Percentiles rank a stretch among this genome's conserved stretches.
phyloP scores from a whole-genome alignment of 2,888 invertebrate genomes.

The Xiphydria camelus region DNA sequence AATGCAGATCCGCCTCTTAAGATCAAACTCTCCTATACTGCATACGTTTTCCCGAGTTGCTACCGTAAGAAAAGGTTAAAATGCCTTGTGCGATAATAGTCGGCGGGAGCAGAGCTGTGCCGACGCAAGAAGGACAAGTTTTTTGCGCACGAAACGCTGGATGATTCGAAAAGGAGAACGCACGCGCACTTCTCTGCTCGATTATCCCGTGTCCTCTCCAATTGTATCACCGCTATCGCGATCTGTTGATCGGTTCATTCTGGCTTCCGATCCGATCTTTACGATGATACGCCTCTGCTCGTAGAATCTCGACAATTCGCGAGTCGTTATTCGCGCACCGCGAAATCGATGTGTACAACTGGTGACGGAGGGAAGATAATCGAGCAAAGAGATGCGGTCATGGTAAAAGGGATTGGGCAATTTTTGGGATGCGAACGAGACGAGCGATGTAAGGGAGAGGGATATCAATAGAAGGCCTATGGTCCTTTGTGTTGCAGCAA shows the following conservation, averaged over 20 bases:
- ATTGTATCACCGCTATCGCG: too few species aligned
- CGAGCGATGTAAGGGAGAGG: slow-evolving; percentile 42
- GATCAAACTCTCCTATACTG: not conserved
- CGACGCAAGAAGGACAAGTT: slow-evolving; percentile 38
- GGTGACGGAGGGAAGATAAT: slow-evolving; percentile 28
- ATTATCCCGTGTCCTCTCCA: too few species aligned
- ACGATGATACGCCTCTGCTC: too few species aligned
- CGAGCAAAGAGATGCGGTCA: slow-evolving; percentile 37
- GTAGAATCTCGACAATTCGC: too few species aligned
- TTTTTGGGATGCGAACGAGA: slow-evolving; percentile 32
- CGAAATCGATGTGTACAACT: too few species aligned
- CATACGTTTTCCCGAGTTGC: slow-evolving; percentile 27
- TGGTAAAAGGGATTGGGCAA: slow-evolving; percentile 45
- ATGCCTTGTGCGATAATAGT: slow-evolving; percentile 36
- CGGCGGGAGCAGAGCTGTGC: slow-evolving; percentile 53
- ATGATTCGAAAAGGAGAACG: too few species aligned
- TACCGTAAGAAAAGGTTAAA: slow-evolving; percentile 38
- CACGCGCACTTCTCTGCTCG: too few species aligned
- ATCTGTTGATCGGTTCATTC: too few species aligned
- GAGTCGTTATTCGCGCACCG: too few species aligned
- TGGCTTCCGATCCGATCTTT: too few species aligned
- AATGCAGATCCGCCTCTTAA: slow-evolving; percentile 6
- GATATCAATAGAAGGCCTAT: slow-evolving; percentile 56
- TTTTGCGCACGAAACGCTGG: slow-evolving; percentile 37
- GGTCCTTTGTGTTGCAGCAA: slow-evolving; percentile 68